Evolutionary conservation across 2,888 invertebrate species (phyloP), one percentile per base, ranked within the genome.

Genomic region (Orgyia antiqua): DNA sequence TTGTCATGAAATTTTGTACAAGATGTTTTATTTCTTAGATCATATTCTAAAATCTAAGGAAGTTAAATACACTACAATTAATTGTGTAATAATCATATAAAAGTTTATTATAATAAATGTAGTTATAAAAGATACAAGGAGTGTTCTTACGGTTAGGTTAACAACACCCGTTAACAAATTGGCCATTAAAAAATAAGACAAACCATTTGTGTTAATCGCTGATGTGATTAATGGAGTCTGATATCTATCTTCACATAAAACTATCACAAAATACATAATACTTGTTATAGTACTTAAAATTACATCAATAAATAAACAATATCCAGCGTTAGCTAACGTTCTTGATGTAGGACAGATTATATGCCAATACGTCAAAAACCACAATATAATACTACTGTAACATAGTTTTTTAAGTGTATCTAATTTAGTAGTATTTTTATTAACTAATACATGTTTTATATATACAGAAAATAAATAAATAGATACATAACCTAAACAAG

Each of bases 151-250:
- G 7, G 80, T 72, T 60, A 95, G 82, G 79, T 98, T 98, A 3
- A 96, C 87, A 2, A 90, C 59, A 6, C 98, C 98, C 0, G 98
- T 98, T 9, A 94, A 63, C 15, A 97, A 45, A 83, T 98, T 98
- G 1, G 93, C 91, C 8, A 93, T 44, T 30, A 98, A 76, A 68
- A 98, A 98, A 69, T 93, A 94, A n/a, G 89, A 63, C 15, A 98
- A 76, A 1, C 94, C 95, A 78, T 95, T 96, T 42, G 88, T 90
- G 74, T 94, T 96, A 13, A 96, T 88, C 10, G 92, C 90, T 46
- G 90, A 88, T 29, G 93, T 87, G 39, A 94, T 87, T 20, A 87
- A 60, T 27, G 93, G 89, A 9, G 86, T 69, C 2, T 20, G 13
- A 26, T 53, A 41, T 21, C 63, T 53, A 5, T 56, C 49, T 36